These are phyloP conservation scores for Ophthalmolycus amberensis DNA, from an alignment of 2,113 vertebrate species.

Conservation along the genomic window DNA sequence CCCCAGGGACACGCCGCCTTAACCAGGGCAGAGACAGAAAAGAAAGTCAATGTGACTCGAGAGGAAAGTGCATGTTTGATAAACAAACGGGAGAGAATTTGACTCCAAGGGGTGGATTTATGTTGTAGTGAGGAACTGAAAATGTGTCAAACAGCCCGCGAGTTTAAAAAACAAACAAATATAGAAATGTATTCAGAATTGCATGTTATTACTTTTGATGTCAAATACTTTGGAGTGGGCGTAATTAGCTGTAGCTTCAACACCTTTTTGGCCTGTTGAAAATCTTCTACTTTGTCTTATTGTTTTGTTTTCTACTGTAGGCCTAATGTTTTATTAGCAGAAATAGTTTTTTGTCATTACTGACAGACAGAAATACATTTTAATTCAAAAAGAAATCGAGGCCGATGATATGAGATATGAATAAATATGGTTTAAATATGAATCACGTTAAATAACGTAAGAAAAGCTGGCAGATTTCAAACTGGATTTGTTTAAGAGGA, in stretches of 20 bases:
- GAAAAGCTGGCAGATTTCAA: background rate
- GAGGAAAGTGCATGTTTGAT: background rate
- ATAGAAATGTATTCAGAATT: no score
- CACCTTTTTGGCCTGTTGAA: background rate
- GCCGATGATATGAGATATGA: background rate
- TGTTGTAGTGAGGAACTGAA: background rate
- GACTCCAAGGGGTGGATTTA: background rate
- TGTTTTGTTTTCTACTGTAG: background rate
- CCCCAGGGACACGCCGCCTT: slow-evolving; percentile 87
- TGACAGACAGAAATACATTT: background rate
- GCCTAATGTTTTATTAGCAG: background rate
- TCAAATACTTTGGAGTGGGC: background rate
- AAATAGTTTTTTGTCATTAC: background rate
- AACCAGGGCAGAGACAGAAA: slow-evolving; percentile 6
- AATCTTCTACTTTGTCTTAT: background rate
- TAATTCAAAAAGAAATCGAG: background rate
- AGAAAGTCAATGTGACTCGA: background rate
- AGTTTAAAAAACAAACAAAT: no score
- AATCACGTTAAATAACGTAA: no score
- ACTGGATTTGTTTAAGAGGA: background rate
- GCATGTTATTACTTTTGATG: background rate
- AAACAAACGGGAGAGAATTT: background rate
- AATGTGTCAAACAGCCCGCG: background rate
- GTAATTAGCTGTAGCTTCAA: background rate
- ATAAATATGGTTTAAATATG: background rate